Conservation (phyloP, 1,140 invertebrate species). For the Neoseiulus cucumeris region DNA sequence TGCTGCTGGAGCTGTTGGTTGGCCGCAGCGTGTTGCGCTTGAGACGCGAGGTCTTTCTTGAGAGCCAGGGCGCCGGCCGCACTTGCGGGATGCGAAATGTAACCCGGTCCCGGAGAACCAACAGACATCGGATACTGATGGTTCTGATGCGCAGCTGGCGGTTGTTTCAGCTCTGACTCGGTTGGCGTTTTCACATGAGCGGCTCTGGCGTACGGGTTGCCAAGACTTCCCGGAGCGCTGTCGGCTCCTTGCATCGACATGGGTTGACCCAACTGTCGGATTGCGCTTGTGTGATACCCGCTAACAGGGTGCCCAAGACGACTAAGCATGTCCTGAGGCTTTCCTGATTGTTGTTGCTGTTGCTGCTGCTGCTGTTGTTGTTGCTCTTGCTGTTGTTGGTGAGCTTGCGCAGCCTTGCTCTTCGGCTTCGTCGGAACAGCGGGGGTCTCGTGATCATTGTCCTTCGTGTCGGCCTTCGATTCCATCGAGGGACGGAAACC, state of each 20-base stretch:
- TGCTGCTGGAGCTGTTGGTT: conserved; percentile 12
- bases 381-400: conserved; percentile 11
- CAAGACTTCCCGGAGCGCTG: conserved; percentile 9
- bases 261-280: conserved; percentile 19
- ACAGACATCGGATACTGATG: conserved; percentile 16
- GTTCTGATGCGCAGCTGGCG: conserved; percentile 18
- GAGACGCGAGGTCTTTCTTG: conserved; percentile 12
- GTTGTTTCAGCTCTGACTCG: conserved; percentile 12
- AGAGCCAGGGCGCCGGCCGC: conserved; percentile 14
- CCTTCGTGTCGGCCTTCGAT: conserved; percentile 5
- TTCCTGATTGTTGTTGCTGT: conserved; percentile 18
- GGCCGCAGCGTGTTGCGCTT: conserved; percentile 12
- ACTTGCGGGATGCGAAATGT: conserved; percentile 14
- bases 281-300: conserved; percentile 14
- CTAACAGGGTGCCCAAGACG: not conserved
- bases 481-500: conserved; percentile 12
- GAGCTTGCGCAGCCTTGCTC: conserved; percentile 4
- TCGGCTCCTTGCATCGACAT: conserved; percentile 14
- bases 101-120: conserved; percentile 10
- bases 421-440: not conserved
- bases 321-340: conserved; percentile 12
- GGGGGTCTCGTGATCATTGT: not conserved
- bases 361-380: conserved; percentile 19
- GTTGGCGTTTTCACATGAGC: conserved; percentile 13
- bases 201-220: not conserved